Evolutionary conservation across 2,888 invertebrate genomes (phyloP).

Genomic region (Augiades crinisus): DNA sequence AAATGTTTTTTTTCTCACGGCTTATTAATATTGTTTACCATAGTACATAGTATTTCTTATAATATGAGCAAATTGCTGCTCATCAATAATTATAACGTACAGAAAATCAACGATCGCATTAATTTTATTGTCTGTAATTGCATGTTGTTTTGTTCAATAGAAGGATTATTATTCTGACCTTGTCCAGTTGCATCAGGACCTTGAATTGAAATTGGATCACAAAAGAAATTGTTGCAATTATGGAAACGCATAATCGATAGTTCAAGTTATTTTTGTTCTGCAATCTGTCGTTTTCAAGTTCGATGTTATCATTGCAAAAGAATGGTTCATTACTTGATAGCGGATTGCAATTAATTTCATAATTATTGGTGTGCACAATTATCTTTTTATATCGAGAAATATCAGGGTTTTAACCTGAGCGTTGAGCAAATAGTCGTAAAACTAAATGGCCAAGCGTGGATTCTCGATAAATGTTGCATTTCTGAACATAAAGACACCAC

Average conservation of each 20-base stretch:
- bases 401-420: slow-evolving; percentile 3
- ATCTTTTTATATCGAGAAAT: slow-evolving; percentile 2
- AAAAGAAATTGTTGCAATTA: slow-evolving; percentile 35
- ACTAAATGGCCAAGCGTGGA: background rate
- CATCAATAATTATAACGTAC: slow-evolving; percentile 20
- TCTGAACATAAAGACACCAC: background rate
- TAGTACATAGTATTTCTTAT: too few species aligned
- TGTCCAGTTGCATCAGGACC: slow-evolving; percentile 36
- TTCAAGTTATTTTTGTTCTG: slow-evolving; percentile 11
- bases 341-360: background rate
- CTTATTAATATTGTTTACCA: too few species aligned
- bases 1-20: too few species aligned
- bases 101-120: slow-evolving; percentile 13
- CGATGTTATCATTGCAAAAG: slow-evolving; percentile 14
- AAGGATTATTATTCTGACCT: slow-evolving; percentile 36
- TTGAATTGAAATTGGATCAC: slow-evolving; percentile 38
- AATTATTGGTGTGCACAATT: slow-evolving; percentile 8
- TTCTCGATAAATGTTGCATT: slow-evolving; percentile 3
- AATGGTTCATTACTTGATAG: slow-evolving; percentile 18
- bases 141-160: slow-evolving; percentile 14
- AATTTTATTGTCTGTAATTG: slow-evolving; percentile 20
- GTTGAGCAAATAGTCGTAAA: slow-evolving; percentile 13
- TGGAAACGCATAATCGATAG: slow-evolving; percentile 22
- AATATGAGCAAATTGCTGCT: slow-evolving; percentile 1
- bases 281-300: slow-evolving; percentile 18